Base-by-base conservation (phyloP, 2,113 vertebrate species). In the Alexandromys fortis region DNA sequence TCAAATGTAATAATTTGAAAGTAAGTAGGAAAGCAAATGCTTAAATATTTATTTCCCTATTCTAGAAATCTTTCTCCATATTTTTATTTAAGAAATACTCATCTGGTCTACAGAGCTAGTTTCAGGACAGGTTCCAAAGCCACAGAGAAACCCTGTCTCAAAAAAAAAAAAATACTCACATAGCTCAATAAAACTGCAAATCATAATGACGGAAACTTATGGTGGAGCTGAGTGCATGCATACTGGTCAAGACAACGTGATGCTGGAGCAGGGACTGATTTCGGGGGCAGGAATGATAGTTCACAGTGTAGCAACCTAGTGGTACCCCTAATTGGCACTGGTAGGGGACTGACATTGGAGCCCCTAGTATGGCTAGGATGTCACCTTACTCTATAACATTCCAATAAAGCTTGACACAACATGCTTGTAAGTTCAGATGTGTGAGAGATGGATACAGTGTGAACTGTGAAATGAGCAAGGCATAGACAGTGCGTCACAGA, bases 381-480 rank as follows among this genome's bases (percentile, higher is more conserved):
- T 77, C 2, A 4, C 19, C 17, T 83, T 96, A 83, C 19, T 95
- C 96, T 94, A 9, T 38, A 94, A 82, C 83, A 49, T 96, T 96
- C 58, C 3, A 26, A 73, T 92, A 98, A 96, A 97, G 13, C 61
- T 97, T 92, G 94, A 92, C 42, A 95, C 94, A 98, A 30, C 33
- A 90, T 95, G 91, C 77, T 77, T 79, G 35, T 35, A 78, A 67
- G 85, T 97, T 98, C 77, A 97, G 92, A 97, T 85, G 89, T 96
- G 73, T 87, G 94, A 97, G 97, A 98, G 16, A 96, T 91, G 49
- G 95, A 82, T 90, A 65, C 67, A 47, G 49, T 91, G 77, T 89
- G n/a, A 97, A 93, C 38, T 95, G 16, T 76, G 67, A 45, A 92
- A 68, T 85, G 76, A 85, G 82, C 75, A 95, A 96, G 63, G 85